These are phyloP conservation scores for Actinernus sp. DNA, from an alignment of 92 coral and sea anemone genomes.

Conservation along the genomic window DNA sequence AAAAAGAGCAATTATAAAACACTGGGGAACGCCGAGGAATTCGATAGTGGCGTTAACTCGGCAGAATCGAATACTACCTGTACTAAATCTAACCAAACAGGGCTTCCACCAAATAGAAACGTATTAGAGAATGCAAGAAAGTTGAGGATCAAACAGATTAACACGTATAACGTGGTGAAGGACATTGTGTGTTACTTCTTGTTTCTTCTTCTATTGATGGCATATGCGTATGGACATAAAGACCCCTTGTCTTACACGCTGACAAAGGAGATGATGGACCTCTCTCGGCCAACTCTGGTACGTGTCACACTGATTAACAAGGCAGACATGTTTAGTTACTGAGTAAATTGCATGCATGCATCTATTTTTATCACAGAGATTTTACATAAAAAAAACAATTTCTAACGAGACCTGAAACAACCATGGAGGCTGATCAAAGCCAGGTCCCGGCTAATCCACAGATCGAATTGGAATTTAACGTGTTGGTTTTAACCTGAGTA, in stretches of 20 bases:
- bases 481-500: too few species aligned
- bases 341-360: too few species aligned
- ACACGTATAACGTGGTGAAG: conserved; percentile 64
- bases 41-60: not conserved
- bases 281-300: conserved; percentile 40
- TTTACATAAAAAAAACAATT: too few species aligned
- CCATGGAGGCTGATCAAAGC: too few species aligned
- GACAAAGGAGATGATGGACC: conserved; percentile 62
- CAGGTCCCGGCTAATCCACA: too few species aligned
- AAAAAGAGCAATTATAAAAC: conserved; percentile 25
- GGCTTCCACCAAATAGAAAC: conserved; percentile 49
- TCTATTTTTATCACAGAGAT: too few species aligned
- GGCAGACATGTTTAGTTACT: too few species aligned
- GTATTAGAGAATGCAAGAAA: conserved; percentile 58
- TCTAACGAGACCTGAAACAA: too few species aligned
- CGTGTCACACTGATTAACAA: too few species aligned
- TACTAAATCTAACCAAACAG: not conserved
- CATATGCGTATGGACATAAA: conserved; percentile 84
- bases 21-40: conserved; percentile 12
- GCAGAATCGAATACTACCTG: not conserved
- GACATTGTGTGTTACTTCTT: conserved; percentile 67
- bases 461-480: too few species aligned
- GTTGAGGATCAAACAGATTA: conserved; percentile 73
- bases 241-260: conserved; percentile 77
- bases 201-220: conserved; percentile 77